Percentiles rank a stretch among this genome's conserved stretches.
phyloP scores from a whole-genome alignment of 2,888 invertebrate species.

The Ophion costatus region DNA sequence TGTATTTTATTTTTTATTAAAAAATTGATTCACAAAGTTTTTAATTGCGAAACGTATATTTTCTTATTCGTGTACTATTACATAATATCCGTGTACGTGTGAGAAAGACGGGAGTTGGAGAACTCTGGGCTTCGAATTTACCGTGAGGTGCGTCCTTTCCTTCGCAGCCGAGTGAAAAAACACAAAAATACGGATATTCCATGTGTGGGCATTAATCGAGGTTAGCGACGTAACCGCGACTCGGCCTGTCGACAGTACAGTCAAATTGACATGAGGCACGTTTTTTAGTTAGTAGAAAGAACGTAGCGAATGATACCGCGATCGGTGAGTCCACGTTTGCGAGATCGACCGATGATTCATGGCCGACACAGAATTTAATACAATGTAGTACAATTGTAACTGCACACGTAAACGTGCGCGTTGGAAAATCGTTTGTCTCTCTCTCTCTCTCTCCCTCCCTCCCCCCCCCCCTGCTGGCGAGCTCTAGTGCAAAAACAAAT shows the following conservation, averaged over 20 bases:
- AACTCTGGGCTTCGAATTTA: too few species aligned
- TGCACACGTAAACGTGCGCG: slow-evolving; percentile 10
- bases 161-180: too few species aligned
- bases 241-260: not conserved
- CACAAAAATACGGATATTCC: not conserved
- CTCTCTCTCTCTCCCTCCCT: not conserved
- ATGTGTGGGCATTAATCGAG: not conserved
- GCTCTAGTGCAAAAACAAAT: slow-evolving; percentile 53
- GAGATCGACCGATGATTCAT: slow-evolving; percentile 62
- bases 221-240: not conserved
- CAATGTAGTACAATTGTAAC: not conserved
- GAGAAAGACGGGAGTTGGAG: too few species aligned
- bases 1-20: too few species aligned
- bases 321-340: slow-evolving; percentile 32
- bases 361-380: slow-evolving; percentile 8
- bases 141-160: too few species aligned
- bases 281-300: not conserved
- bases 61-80: too few species aligned
- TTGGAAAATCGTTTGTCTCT: slow-evolving; percentile 25
- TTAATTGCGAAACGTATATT: too few species aligned
- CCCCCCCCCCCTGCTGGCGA: not conserved
- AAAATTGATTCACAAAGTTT: too few species aligned
- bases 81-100: too few species aligned
- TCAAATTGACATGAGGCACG: not conserved
- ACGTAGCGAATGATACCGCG: slow-evolving; percentile 12